Conservation (phyloP, 2,888 invertebrate species). For the Leptogaster cylindrica region DNA sequence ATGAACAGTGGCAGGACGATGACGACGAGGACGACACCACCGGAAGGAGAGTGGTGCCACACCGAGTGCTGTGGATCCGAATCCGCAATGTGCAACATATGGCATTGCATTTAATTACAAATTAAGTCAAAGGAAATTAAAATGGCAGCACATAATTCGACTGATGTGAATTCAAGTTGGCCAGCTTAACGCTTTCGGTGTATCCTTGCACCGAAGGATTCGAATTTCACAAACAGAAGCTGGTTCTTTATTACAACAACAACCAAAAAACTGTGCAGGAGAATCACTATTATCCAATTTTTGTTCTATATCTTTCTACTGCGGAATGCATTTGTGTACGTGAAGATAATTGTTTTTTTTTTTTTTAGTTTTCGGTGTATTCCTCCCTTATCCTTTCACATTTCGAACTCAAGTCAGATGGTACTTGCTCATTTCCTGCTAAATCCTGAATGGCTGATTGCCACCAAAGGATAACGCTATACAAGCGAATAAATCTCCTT, state of each 20-base stretch:
- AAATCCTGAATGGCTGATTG: constrained; percentile 31
- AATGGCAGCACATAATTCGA: background rate
- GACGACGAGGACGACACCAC: constrained; percentile 9
- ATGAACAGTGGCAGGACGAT: constrained; percentile 28
- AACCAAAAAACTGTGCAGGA: too few species aligned
- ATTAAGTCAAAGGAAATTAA: constrained; percentile 46
- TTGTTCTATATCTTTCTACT: background rate
- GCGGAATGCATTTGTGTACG: background rate
- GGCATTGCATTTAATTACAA: constrained; percentile 49
- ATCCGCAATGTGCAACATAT: constrained; percentile 47
- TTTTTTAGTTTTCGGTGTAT: too few species aligned
- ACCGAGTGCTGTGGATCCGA: constrained; percentile 6
- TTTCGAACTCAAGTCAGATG: constrained; percentile 14
- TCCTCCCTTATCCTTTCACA: too few species aligned
- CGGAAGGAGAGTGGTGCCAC: constrained; percentile 2
- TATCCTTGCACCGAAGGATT: background rate
- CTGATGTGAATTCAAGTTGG: background rate
- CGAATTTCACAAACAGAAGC: constrained; percentile 37
- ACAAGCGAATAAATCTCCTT: constrained; percentile 36
- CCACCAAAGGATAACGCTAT: constrained; percentile 38
- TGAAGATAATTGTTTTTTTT: too few species aligned
- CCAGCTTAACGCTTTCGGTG: background rate
- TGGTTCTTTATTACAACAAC: constrained; percentile 17
- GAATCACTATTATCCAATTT: constrained; percentile 17
- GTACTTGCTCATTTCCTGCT: constrained; percentile 5